Evolutionary conservation across 1,140 invertebrate genomes (phyloP), one percentile per base, ranked within the genome.

Genomic region (Araneus ventricosus): DNA sequence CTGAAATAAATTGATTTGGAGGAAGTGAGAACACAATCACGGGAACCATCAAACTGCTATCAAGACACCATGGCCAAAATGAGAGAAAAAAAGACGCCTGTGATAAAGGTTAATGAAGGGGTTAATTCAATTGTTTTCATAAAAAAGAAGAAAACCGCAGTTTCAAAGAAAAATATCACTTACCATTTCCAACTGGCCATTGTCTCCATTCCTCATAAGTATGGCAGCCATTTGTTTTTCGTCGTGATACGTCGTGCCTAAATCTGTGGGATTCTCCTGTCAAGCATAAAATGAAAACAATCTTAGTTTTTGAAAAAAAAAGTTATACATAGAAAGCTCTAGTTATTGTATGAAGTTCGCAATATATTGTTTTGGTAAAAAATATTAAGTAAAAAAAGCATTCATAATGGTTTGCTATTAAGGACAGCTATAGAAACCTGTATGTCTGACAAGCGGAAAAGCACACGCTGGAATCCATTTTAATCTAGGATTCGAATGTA

Each of bases 231-330:
- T 97, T 94, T 97, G 98, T 34, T 96, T 95, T 93, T 97, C 96
- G 95, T 99, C 98, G 95, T 99, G 98, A 95, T 98, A 99, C 30
- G 98, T 96, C 90, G 98, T 97, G 41, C 98, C 98, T 90, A 98
- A 52, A 82, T 92, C 88, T 6, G 88, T 61, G 4, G 79, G 39
- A 93, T 79, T 94, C 80, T 86, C 88, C 95, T 96, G 97, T 95
- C 20, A 96, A 96, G 59, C 34, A 37, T 14, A 87, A 87, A 86
- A 61, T 30, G 59, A 86, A 61, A 87, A 22, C 34, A 20, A 37
- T 87, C 22, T 34, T 20, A 84, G 27, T 27, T 45, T 84, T 45
- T 61, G 2, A 87, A 86, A 59, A 82, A 84, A 52, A 87, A 24
- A 87, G 8, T 59, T 59, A 17, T 37, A 17, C 27, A 75, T 75